A percentile compares a stretch with the other conserved stretches of the same genome.
These are phyloP conservation scores for Muraenolepis orangiensis DNA, from an alignment of 2,797 vertebrate genomes.

Conservation along the genomic window DNA sequence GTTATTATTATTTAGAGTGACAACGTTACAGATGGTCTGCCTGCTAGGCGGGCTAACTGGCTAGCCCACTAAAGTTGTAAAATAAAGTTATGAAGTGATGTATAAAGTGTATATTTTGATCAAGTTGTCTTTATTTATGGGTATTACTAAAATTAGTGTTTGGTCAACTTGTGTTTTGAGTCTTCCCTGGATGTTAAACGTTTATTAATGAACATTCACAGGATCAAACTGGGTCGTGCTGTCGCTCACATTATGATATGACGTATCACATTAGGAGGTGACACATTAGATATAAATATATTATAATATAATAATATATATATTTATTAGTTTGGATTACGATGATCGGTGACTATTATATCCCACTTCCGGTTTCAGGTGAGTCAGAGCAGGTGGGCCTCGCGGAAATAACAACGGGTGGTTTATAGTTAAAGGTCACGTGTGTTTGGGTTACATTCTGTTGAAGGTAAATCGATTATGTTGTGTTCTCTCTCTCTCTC, in stretches of 20 bases:
- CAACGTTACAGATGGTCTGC: neutral
- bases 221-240: too few species aligned
- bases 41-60: constrained; percentile 28
- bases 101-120: neutral
- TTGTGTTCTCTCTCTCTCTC: neutral
- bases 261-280: too few species aligned
- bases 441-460: neutral
- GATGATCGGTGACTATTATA: too few species aligned
- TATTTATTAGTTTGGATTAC: too few species aligned
- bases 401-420: constrained; percentile 14
- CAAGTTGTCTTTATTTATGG: too few species aligned
- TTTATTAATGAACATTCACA: too few species aligned
- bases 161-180: too few species aligned
- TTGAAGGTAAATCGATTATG: neutral
- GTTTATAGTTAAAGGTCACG: neutral
- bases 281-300: too few species aligned
- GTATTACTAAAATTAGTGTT: too few species aligned
- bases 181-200: too few species aligned
- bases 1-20: neutral
- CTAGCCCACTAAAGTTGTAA: constrained; percentile 10
- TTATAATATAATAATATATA: too few species aligned
- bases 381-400: constrained; percentile 45
- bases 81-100: neutral
- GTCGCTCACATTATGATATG: too few species aligned
- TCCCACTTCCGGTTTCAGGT: constrained; percentile 70